Evolutionary conservation across 2,888 invertebrate species (phyloP).

Genomic region (Acrobasis consociella): DNA sequence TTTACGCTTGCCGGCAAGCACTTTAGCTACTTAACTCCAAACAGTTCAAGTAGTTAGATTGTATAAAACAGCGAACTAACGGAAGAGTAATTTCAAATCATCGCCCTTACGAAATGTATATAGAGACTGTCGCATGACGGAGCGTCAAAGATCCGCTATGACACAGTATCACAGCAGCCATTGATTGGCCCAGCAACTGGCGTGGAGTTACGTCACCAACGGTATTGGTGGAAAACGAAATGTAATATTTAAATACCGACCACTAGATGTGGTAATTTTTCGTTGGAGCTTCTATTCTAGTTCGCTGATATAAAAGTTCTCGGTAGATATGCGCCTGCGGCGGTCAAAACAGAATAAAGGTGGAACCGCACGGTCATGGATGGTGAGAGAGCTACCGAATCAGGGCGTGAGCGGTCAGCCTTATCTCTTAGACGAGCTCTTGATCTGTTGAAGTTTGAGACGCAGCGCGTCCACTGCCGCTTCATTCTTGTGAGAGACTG

Average conservation of each 20-base stretch:
- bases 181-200: no score
- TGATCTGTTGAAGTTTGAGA: conserved; percentile 78
- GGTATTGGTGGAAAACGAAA: no score
- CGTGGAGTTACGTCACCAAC: no score
- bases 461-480: conserved; percentile 76
- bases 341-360: conserved; percentile 30
- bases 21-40: not conserved
- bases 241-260: no score
- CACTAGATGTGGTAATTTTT: no score
- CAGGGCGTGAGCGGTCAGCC: conserved; percentile 40
- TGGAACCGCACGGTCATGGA: conserved; percentile 33
- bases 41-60: not conserved
- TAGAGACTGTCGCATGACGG: no score
- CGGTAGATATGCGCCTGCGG: conserved; percentile 18
- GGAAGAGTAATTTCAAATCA: no score
- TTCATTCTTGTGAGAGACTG: conserved; percentile 68
- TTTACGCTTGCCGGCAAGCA: conserved; percentile 4
- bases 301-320: not conserved
- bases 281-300: no score
- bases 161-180: no score
- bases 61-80: not conserved
- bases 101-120: no score
- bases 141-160: no score
- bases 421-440: conserved; percentile 80
- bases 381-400: conserved; percentile 57